phyloP scores from a whole-genome alignment of 2,888 invertebrate species.

The Meghimatium bilineatum region DNA sequence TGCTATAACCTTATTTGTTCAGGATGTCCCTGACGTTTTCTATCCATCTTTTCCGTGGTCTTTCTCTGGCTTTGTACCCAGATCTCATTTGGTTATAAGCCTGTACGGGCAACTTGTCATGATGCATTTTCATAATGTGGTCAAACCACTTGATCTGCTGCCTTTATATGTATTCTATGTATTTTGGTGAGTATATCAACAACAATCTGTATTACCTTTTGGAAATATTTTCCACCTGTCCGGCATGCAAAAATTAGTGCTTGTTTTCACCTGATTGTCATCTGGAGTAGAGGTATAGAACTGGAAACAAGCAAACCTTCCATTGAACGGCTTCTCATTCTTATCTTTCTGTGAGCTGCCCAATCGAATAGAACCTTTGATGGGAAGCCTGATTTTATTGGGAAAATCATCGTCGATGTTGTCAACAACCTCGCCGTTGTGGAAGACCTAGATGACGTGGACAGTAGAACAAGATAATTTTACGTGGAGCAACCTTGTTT shows the following conservation, averaged over 20 bases:
- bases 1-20: too few species aligned
- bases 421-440: conserved; percentile 54
- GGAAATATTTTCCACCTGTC: conserved; percentile 54
- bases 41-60: too few species aligned
- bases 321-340: conserved; percentile 53
- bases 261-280: conserved; percentile 41
- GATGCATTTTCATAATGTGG: too few species aligned
- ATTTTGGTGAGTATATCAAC: too few species aligned
- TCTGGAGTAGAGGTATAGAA: conserved; percentile 50
- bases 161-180: too few species aligned
- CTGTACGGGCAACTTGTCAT: too few species aligned
- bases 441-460: conserved; percentile 43
- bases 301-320: conserved; percentile 57
- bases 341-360: conserved; percentile 53
- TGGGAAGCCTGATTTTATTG: conserved; percentile 57
- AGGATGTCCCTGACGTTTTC: too few species aligned
- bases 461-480: too few species aligned
- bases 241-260: conserved; percentile 52
- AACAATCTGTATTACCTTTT: conserved; percentile 52
- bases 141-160: too few species aligned
- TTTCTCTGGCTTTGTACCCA: too few species aligned
- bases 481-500: too few species aligned
- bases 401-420: conserved; percentile 60
- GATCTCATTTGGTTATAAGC: too few species aligned
- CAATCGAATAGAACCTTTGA: conserved; percentile 52